Base-by-base conservation (phyloP, 2,888 invertebrate species). In the Ctenicera cuprea region DNA sequence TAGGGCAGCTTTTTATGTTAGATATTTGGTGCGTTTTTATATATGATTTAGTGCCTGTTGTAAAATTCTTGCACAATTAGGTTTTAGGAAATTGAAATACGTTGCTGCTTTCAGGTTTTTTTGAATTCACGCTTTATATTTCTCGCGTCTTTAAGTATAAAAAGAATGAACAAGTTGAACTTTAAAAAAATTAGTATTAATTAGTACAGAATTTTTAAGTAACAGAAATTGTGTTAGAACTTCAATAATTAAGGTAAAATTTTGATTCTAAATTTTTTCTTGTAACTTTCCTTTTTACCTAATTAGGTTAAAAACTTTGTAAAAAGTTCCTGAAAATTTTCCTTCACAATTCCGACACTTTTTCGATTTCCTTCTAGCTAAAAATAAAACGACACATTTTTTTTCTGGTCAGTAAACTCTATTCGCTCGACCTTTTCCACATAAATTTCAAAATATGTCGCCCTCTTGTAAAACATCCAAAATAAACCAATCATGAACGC, bases 401-500 rank as follows among this genome's bases (percentile, higher is more conserved):
- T 33, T 59, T 20, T 8, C 38, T 11, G 20, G 9, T n/a, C 33
- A 59, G 59, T 45, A 45, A n/a, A 45, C 45, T 16, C 37, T n/a
- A 18, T n/a, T n/a, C 54, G 57, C 18, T 38, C 59, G 59, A 59
- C 59, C 59, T 59, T 59, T 59, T 30, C n/a, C 38, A 38, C 30
- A 54, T 66, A 48, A 33, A 69, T 62, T 38, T 62, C 22, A 26
- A 20, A 69, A 62, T 45, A 50, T 41, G 30, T 37, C 57, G 68
- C 37, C 62, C 48, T 61, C 57, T 69, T 38, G 45, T 50, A 22
- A 61, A 61, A 59, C 57, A 62, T 62, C 48, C 33, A 50, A 33
- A 69, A 69, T 61, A 69, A 48, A 62, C 62, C 69, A 69, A 69
- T 61, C 22, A 5, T 38, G 18, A 50, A 69, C 69, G 69, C 62